Evolutionary conservation across 2,888 invertebrate genomes (phyloP).

Genomic region (Nudaria mundana): DNA sequence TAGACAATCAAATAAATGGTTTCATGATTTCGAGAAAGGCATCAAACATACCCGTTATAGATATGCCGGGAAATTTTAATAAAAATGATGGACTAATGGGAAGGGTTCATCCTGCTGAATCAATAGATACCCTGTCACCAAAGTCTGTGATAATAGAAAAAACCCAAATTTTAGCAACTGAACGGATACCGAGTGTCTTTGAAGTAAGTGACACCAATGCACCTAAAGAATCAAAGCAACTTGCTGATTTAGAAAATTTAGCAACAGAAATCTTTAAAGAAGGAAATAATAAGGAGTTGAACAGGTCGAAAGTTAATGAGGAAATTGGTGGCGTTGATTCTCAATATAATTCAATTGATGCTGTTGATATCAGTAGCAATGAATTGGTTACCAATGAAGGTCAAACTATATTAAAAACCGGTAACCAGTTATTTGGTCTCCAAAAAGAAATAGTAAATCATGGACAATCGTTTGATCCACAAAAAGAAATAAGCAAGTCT

Average conservation of each 20-base stretch:
- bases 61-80: not conserved
- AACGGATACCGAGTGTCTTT: not conserved
- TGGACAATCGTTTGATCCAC: not conserved
- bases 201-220: not conserved
- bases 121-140: not conserved
- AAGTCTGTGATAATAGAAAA: not conserved
- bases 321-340: not conserved
- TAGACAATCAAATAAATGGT: slow-evolving; percentile 41
- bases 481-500: not conserved
- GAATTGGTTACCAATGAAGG: not conserved
- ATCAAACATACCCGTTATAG: not conserved
- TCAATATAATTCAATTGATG: too few species aligned
- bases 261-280: not conserved
- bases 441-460: too few species aligned
- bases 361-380: too few species aligned
- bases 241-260: not conserved
- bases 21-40: slow-evolving; percentile 35
- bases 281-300: not conserved
- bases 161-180: not conserved
- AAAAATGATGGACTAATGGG: not conserved
- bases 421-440: too few species aligned
- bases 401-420: not conserved
- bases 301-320: not conserved
- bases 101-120: not conserved
- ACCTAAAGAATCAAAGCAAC: not conserved